A percentile compares a stretch with the other conserved stretches of the same genome.
phyloP scores from a whole-genome alignment of 2,888 invertebrate genomes.

The Lasioglossum figueresi region DNA sequence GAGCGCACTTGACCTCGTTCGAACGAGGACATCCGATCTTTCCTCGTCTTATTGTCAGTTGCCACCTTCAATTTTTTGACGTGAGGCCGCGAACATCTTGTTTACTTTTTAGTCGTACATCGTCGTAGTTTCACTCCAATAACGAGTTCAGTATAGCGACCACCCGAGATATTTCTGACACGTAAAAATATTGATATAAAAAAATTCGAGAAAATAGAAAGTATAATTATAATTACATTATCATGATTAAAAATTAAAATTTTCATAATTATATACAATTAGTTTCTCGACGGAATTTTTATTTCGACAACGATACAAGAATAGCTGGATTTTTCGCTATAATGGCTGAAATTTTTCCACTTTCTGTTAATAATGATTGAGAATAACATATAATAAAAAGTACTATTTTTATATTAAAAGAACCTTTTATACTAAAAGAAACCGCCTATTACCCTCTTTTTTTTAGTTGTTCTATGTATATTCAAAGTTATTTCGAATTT shows the following conservation, averaged over 20 bases:
- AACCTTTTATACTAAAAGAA: too few relatives aligned
- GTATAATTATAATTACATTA: too few relatives aligned
- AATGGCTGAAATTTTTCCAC: too few relatives aligned
- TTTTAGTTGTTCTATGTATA: background rate
- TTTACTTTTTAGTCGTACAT: background rate
- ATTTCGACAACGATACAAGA: too few relatives aligned
- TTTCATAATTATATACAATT: background rate
- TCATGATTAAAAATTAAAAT: background rate
- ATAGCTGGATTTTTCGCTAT: too few relatives aligned
- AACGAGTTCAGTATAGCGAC: background rate
- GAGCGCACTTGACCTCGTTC: constrained; percentile 25
- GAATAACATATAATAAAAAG: too few relatives aligned
- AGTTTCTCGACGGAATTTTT: background rate
- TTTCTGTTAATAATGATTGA: too few relatives aligned
- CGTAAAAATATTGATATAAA: background rate
- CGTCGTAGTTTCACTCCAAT: background rate
- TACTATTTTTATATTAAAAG: too few relatives aligned
- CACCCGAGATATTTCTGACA: background rate
- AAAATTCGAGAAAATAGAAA: background rate
- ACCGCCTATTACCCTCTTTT: background rate
- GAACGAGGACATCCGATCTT: constrained; percentile 15
- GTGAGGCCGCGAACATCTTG: background rate
- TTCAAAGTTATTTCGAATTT: background rate
- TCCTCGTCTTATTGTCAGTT: background rate
- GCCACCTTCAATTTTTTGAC: background rate